phyloP scores from a whole-genome alignment of 2,888 invertebrate genomes.

The Megalurothrips usitatus region DNA sequence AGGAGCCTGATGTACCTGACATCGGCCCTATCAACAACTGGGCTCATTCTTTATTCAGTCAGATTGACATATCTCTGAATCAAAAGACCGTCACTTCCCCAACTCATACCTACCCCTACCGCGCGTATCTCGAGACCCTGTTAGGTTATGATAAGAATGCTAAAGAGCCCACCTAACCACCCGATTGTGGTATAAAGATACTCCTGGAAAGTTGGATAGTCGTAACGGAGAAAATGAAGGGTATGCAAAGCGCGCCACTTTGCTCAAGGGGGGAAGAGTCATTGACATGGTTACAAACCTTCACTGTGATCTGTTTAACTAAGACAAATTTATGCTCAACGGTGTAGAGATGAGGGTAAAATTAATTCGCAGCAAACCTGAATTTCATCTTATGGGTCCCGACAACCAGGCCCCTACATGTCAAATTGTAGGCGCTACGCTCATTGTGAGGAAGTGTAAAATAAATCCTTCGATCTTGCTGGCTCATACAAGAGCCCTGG shows the following conservation, averaged over 20 bases:
- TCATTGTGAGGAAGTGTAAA: constrained; percentile 38
- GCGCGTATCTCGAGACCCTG: constrained; percentile 39
- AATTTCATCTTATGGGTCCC: constrained; percentile 35
- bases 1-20: neutral
- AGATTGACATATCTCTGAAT: constrained; percentile 40
- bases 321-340: constrained; percentile 39
- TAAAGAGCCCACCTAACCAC: constrained; percentile 37
- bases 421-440: constrained; percentile 36
- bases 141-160: constrained; percentile 37
- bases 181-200: constrained; percentile 36
- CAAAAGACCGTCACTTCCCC: constrained; percentile 39
- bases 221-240: neutral
- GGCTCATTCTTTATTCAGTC: constrained; percentile 38
- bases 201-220: constrained; percentile 33
- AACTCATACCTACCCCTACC: constrained; percentile 39
- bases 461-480: constrained; percentile 39
- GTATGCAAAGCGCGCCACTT: constrained; percentile 29
- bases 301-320: constrained; percentile 39
- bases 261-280: constrained; percentile 1
- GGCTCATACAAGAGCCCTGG: constrained; percentile 39
- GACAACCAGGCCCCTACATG: constrained; percentile 32
- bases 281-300: constrained; percentile 36
- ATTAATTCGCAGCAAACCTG: constrained; percentile 36
- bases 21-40: constrained; percentile 39
- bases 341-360: constrained; percentile 37